Evolutionary conservation across 2,797 vertebrate species (phyloP).

Genomic region (Ctenochaetus hawaiiensis): DNA sequence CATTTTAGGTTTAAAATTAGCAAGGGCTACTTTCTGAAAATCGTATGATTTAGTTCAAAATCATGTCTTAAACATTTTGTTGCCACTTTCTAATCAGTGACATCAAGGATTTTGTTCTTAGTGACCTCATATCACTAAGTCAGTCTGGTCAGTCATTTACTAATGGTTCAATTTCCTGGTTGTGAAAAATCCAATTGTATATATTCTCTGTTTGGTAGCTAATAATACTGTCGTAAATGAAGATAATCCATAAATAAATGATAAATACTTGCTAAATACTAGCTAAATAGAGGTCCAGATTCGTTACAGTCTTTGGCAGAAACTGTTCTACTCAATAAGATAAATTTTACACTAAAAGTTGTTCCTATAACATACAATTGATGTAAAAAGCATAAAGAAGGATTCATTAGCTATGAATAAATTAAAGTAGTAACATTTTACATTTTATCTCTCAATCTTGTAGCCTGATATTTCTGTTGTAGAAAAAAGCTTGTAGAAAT

Average conservation of each 20-base stretch:
- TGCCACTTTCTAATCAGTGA: not conserved
- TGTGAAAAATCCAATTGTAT: not conserved
- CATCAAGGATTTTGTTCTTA: too few relatives aligned
- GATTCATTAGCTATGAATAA: too few relatives aligned
- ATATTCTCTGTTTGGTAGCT: not conserved
- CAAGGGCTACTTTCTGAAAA: not conserved
- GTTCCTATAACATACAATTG: not conserved
- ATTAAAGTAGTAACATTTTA: not conserved
- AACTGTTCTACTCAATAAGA: not conserved
- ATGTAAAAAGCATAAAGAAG: not conserved
- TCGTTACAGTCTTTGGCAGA: not conserved
- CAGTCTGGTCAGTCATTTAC: not conserved
- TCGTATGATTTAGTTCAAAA: not conserved
- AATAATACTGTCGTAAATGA: not conserved
- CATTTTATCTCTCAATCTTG: not conserved
- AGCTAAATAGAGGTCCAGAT: not conserved
- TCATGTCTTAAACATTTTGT: too few relatives aligned
- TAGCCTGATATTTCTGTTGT: too few relatives aligned
- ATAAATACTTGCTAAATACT: not conserved
- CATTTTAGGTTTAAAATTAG: not conserved
- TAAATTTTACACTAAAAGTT: not conserved
- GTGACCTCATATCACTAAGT: not conserved
- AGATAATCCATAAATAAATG: not conserved
- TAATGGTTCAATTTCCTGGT: not conserved
- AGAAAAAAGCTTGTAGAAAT: too few relatives aligned